Evolutionary conservation across 2,797 vertebrate species (phyloP), one percentile per base, ranked within the genome.

Genomic region (Sphenopsis melanotis): DNA sequence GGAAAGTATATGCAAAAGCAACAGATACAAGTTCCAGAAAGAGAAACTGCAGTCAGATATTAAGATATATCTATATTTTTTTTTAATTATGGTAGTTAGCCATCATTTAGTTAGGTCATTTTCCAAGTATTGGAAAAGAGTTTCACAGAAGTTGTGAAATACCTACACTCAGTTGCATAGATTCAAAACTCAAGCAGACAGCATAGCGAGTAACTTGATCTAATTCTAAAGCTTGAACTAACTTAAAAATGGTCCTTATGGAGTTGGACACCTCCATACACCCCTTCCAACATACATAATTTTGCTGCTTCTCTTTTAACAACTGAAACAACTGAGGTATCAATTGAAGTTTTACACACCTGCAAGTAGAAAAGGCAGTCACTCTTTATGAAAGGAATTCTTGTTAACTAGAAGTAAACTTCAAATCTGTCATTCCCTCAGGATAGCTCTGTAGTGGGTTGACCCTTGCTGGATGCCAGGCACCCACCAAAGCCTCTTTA

Each of bases 81-180:
- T 42, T 24, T 1, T 1, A 71, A 39, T 41, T 0, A 76, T 5
- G 7, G 2, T 39, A 37, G 3, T 10, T 50, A 72, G 3, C 3
- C 50, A 53, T 20, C 11, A 53, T 53, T 53, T 53, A 53, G 50
- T 32, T 53, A 5, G 50, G 50, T 32, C 12, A 2, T 30, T 53
- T 53, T 53, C 13, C 32, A 68, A 72, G 12, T 57, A 61, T 10
- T 70, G 15, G 12, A 22, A 19, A 90, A 79, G 44, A 27, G 9
- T 37, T 68, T 17, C 27, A 36, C 15, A 57, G 15, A 60, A 4
- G 2, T n/a, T 68, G n/a, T 37, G 18, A 34, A 80, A 61, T 50
- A 12, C 24, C 6, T 16, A 24, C 5, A 18, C 7, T 46, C 22
- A 36, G 14, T 20, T 41, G 2, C 21, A 37, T 50, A 5, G 1